Conservation (phyloP, 2,888 invertebrate genomes). For the Lasioglossum figueresi region DNA sequence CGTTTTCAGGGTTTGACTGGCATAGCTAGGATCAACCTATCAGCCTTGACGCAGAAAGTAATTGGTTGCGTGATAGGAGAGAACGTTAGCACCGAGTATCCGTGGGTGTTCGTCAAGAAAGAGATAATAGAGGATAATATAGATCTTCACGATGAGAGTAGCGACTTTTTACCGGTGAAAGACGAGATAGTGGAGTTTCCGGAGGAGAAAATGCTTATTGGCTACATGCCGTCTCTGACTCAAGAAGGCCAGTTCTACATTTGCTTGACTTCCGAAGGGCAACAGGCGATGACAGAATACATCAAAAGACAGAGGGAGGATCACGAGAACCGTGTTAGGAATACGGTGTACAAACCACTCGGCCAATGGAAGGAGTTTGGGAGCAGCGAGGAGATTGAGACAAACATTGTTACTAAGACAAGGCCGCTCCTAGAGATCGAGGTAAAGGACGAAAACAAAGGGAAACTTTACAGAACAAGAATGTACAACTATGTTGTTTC, state of each 20-base stretch:
- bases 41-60: slow-evolving; percentile 86
- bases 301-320: slow-evolving; percentile 73
- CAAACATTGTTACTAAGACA: slow-evolving; percentile 85
- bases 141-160: slow-evolving; percentile 85
- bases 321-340: slow-evolving; percentile 81
- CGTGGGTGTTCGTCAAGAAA: slow-evolving; percentile 89
- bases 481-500: background rate
- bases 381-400: slow-evolving; percentile 88
- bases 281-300: slow-evolving; percentile 84
- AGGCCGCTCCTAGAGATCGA: slow-evolving; percentile 88
- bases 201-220: slow-evolving; percentile 85
- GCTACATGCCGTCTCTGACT: slow-evolving; percentile 88
- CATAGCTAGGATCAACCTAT: slow-evolving; percentile 85
- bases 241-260: slow-evolving; percentile 89
- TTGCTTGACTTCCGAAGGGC: slow-evolving; percentile 86
- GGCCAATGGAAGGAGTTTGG: slow-evolving; percentile 87
- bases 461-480: background rate
- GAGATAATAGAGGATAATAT: slow-evolving; percentile 87
- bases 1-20: slow-evolving; percentile 83
- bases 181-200: slow-evolving; percentile 82
- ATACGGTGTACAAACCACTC: slow-evolving; percentile 86
- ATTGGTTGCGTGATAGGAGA: slow-evolving; percentile 88
- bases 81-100: slow-evolving; percentile 89
- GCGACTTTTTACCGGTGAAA: slow-evolving; percentile 84
- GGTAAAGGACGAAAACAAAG: slow-evolving; percentile 49